Evolutionary conservation across 2,888 invertebrate species (phyloP), one percentile per base, ranked within the genome.

Genomic region (Amorpha juglandis): DNA sequence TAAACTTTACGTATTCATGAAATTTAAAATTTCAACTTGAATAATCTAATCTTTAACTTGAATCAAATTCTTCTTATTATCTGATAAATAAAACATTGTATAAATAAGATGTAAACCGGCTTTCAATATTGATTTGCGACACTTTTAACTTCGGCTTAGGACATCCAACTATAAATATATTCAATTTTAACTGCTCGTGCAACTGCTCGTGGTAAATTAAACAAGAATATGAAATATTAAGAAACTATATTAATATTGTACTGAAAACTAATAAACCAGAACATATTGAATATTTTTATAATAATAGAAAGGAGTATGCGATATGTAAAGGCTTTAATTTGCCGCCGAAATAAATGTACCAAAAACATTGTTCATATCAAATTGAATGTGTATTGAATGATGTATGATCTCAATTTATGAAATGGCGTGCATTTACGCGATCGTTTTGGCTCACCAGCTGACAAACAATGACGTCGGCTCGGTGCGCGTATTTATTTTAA

Each of bases 331-430:
- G 70, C 73, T 74, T 76, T 74, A 73, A 78, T 78, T 74, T 69
- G 68, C 67, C 70, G 65, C 64, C 64, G 71, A 74, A 67, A 74
- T 79, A 74, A 78, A 78, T 77, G 76, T 74, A 53, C 72, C 69
- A 74, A 76, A 79, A 81, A 76, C 74, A 80, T 75, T 80, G 76
- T 76, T 70, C 74, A 70, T 77, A 79, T 77, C 73, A 76, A 80
- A 80, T 79, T 79, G 75, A 81, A 79, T 78, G 73, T 72, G 73
- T 78, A 73, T 80, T 84, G 83, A 86, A 86, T 88, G 83, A 87
- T 85, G 81, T 79, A 88, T 82, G 84, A 81, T 84, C 78, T 81
- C 84, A 84, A 87, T 89, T 87, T 83, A 79, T 76, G 77, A 84
- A 88, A 87, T 86, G 82, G 80, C 78, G 72, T 78, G 79, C 81